Base-by-base conservation (phyloP, 2,888 invertebrate genomes). In the Himalopsyche tibetana region DNA sequence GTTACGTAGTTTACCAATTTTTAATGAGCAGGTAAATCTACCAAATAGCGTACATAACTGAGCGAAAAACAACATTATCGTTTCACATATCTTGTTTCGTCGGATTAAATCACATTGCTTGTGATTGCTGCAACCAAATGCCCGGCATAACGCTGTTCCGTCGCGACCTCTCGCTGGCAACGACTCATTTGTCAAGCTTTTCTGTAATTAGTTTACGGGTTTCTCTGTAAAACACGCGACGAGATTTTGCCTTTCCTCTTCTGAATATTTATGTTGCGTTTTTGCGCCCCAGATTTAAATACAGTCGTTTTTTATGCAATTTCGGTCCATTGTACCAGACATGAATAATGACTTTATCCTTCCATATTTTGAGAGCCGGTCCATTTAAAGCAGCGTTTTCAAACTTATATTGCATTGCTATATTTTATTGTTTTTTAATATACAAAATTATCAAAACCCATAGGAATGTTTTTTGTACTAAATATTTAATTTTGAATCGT, bases 141-240 rank as follows among this genome's bases (percentile, higher is more conserved):
- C 28, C 28, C 56, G 4, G n/a, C n/a, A 19, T 28, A 19, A 63
- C 63, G 9, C n/a, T 15, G 63, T 19, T 63, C 19, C 63, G 4
- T 28, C 19, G 51, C 63, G 28, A 63, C 63, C 63, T 63, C 63
- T 56, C n/a, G 19, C 56, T 56, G 56, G 56, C n/a, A n/a, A n/a
- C 56, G 56, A 56, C 82, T 74, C 74, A 82, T 85, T 85, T 85
- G 82, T 85, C 85, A 82, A 40, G 85, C 82, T 85, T 82, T 51
- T 82, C 82, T 82, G 28, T 85, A 85, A 85, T 85, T 85, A 85
- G 85, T 85, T 85, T 85, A 85, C 85, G 55, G 74, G 82, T 55
- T 84, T 80, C 55, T 80, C 81, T 56, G 55, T 55, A 55, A 63
- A 38, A 74, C 83, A 36, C 56, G n/a, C n/a, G 80, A 82, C 55